A percentile compares a stretch with the other conserved stretches of the same genome.
These are phyloP conservation scores for Chelonoidis abingdonii DNA, from an alignment of 2,113 vertebrate genomes.

Conservation along the genomic window DNA sequence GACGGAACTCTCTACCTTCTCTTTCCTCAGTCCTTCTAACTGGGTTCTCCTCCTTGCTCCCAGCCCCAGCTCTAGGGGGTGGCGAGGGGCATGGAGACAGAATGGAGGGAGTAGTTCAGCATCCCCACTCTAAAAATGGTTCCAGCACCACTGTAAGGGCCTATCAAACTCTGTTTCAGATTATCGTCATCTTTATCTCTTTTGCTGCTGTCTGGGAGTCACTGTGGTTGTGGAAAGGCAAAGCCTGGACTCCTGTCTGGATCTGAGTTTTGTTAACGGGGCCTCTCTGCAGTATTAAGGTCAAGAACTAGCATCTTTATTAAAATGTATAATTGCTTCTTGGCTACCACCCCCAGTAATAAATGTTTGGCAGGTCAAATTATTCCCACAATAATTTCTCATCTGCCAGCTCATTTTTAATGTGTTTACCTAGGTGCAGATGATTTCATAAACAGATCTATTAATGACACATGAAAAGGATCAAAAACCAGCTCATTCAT, in stretches of 20 bases:
- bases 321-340: not conserved
- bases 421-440: rapidly evolving
- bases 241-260: not conserved
- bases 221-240: rapidly evolving
- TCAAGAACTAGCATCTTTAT: not conserved
- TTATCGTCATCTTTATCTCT: not conserved
- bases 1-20: too few species aligned
- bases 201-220: not conserved
- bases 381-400: not conserved
- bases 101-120: too few species aligned
- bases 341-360: rapidly evolving
- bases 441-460: not conserved
- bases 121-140: not conserved
- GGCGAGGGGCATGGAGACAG: rapidly evolving
- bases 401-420: not conserved
- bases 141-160: not conserved
- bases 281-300: not conserved
- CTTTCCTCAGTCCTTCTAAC: too few species aligned
- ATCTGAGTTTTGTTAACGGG: not conserved
- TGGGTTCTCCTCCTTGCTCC: too few species aligned
- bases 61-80: too few species aligned
- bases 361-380: not conserved
- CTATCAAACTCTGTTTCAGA: not conserved
- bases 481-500: not conserved
- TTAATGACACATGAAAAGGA: not conserved